Evolutionary conservation across 2,113 vertebrate genomes (phyloP).

Genomic region (Spheniscus mendiculus): DNA sequence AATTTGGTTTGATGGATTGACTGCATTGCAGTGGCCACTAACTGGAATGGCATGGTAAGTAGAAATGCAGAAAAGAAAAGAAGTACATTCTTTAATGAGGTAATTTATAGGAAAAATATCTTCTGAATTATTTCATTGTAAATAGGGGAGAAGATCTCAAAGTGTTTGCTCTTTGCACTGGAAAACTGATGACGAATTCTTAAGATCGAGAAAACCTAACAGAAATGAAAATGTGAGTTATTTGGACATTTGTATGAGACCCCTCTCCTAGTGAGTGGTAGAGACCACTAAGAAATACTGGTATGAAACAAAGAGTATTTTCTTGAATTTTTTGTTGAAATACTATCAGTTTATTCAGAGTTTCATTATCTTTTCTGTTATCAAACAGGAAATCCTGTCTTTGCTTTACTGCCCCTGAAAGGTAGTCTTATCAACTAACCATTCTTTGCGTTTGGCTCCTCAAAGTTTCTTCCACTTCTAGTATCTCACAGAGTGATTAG

Average conservation of each 20-base stretch:
- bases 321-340: neutral
- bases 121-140: neutral
- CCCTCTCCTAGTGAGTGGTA: neutral
- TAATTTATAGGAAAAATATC: neutral
- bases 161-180: neutral
- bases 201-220: neutral
- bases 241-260: neutral
- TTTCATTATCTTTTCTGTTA: conserved; percentile 1
- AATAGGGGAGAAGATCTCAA: neutral
- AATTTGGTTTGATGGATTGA: neutral
- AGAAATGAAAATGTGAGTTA: neutral
- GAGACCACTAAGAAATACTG: neutral
- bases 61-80: neutral
- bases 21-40: neutral
- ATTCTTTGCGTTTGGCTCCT: neutral
- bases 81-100: neutral
- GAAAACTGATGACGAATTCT: neutral
- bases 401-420: conserved; percentile 14
- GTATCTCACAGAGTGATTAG: neutral
- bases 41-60: neutral
- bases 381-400: conserved; percentile 50
- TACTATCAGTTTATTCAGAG: neutral
- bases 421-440: conserved; percentile 8
- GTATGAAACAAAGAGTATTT: neutral
- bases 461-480: conserved; percentile 18